These are phyloP conservation scores for Petrophora chlorosata DNA, from an alignment of 2,888 invertebrate genomes.

Conservation along the genomic window DNA sequence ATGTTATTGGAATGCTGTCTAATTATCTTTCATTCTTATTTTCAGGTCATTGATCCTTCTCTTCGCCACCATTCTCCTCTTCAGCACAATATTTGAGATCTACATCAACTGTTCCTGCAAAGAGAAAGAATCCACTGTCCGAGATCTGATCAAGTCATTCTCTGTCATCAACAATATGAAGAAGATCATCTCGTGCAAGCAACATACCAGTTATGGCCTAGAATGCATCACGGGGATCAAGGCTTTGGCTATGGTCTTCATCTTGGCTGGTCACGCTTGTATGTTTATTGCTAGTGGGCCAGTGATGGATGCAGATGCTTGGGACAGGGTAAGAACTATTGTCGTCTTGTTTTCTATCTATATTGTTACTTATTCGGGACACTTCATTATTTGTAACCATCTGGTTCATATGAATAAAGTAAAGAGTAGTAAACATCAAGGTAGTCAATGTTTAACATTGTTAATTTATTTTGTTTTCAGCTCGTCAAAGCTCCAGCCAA, in stretches of 20 bases:
- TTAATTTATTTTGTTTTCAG: constrained; percentile 60
- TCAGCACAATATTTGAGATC: constrained; percentile 78
- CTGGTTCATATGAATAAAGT: background rate
- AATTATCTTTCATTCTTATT: constrained; percentile 30
- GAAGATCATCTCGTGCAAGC: constrained; percentile 83
- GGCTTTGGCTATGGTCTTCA: constrained; percentile 86
- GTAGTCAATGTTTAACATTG: no score
- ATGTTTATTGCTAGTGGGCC: constrained; percentile 87
- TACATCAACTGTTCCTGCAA: constrained; percentile 59
- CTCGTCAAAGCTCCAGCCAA: constrained; percentile 82
- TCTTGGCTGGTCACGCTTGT: constrained; percentile 86
- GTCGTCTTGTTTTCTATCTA: constrained; percentile 13
- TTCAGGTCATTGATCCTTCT: constrained; percentile 76
- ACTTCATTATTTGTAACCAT: background rate
- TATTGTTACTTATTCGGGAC: background rate
- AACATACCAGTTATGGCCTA: constrained; percentile 83
- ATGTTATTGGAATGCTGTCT: no score
- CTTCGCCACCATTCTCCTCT: constrained; percentile 67
- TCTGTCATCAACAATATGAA: constrained; percentile 84
- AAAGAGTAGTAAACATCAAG: background rate
- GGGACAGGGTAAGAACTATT: constrained; percentile 77
- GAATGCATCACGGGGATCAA: constrained; percentile 87
- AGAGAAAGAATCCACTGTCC: constrained; percentile 53
- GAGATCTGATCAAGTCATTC: constrained; percentile 76
- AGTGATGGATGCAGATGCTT: constrained; percentile 86